Percentiles rank a stretch among this genome's conserved stretches.
Conservation (phyloP, 2,113 vertebrate genomes). For the Columba janthina region DNA sequence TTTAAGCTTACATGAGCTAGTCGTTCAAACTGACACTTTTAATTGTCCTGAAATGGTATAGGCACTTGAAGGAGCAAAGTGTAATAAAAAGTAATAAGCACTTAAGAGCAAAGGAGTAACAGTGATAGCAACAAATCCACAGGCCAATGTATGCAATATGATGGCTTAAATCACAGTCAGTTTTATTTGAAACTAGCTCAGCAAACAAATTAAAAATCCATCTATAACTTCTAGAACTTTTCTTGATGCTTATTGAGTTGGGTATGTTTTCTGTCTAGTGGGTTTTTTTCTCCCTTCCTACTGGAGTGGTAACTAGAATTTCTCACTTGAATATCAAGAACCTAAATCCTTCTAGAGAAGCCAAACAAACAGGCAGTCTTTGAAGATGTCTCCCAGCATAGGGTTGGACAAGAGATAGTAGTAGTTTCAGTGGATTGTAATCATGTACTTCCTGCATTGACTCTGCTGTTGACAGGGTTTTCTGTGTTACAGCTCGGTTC, state of each 20-base stretch:
- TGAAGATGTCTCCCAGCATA: background rate
- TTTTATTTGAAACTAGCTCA: background rate
- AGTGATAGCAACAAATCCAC: background rate
- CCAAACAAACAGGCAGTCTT: background rate
- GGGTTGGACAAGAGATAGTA: background rate
- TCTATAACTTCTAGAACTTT: background rate
- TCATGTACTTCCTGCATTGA: background rate
- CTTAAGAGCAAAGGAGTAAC: background rate
- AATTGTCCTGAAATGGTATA: background rate
- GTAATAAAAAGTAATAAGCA: background rate
- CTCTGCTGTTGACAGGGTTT: background rate
- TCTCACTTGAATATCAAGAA: background rate
- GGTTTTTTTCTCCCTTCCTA: rapidly evolving
- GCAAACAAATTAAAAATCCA: background rate
- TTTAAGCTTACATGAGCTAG: background rate
- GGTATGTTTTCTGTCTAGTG: background rate
- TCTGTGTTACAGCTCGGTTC: background rate
- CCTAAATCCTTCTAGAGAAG: background rate
- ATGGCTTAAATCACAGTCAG: background rate
- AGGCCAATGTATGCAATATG: rapidly evolving
- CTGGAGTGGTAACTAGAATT: background rate
- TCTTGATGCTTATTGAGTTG: background rate
- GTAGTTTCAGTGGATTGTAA: background rate
- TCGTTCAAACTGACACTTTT: background rate
- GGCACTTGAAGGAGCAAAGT: background rate